Evolutionary conservation across 2,888 invertebrate genomes (phyloP).

Genomic region (Mongoloraphidia duomilia): DNA sequence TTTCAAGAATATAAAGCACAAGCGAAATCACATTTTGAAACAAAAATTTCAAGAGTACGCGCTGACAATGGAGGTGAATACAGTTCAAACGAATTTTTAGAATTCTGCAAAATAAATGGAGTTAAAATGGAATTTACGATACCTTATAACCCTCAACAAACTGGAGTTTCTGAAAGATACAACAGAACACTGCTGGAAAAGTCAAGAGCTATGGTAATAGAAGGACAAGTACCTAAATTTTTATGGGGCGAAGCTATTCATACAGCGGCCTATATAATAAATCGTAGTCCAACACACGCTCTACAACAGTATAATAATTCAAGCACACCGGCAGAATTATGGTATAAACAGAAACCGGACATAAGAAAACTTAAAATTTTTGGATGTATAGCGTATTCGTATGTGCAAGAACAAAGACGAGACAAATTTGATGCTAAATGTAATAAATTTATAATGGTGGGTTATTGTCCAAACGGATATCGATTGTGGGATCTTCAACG

Average conservation of each 20-base stretch:
- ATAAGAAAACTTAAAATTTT: too few species aligned
- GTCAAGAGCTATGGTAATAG: conserved; percentile 6
- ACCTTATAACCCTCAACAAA: conserved; percentile 24
- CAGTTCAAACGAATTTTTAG: conserved; percentile 19
- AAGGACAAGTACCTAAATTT: conserved; percentile 3
- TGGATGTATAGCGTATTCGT: conserved; percentile 8
- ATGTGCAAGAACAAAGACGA: background rate
- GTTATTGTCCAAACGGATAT: background rate
- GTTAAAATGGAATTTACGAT: conserved; percentile 23
- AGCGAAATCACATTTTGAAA: too few species aligned
- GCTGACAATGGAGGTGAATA: conserved; percentile 22
- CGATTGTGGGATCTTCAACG: background rate
- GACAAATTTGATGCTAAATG: background rate
- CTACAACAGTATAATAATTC: background rate
- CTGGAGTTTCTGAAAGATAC: conserved; percentile 25
- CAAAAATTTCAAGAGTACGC: too few species aligned
- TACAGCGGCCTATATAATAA: conserved; percentile 6
- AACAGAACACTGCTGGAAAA: conserved; percentile 15
- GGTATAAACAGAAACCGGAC: conserved; percentile 7
- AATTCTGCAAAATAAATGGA: conserved; percentile 19
- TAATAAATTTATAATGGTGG: background rate
- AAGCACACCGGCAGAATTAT: conserved; percentile 9
- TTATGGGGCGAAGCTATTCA: conserved; percentile 11
- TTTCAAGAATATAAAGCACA: too few species aligned
- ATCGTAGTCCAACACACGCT: conserved; percentile 1